These are phyloP conservation scores for Campylomormyrus numenius DNA, from an alignment of 2,113 vertebrate species.

Conservation along the genomic window DNA sequence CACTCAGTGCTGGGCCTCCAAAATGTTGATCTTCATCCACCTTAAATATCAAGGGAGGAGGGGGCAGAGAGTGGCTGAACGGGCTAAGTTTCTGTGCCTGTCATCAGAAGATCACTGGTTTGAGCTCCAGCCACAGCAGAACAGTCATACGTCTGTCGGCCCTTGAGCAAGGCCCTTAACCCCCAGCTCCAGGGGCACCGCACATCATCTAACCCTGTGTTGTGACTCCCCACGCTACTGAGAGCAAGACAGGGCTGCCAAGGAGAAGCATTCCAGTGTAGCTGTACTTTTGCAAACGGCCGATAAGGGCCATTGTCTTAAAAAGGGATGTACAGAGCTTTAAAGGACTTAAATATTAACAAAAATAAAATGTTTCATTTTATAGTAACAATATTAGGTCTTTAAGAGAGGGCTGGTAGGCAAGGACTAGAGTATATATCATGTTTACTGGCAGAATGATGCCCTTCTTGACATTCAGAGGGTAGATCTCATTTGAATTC, in stretches of 20 bases:
- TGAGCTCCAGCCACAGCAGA: too few relatives aligned
- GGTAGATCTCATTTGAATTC: constrained; percentile 52
- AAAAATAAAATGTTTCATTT: background rate
- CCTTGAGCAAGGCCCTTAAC: too few relatives aligned
- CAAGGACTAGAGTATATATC: background rate
- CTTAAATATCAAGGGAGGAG: background rate
- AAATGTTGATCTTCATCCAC: background rate
- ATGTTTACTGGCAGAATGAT: constrained; percentile 26
- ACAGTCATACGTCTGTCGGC: too few relatives aligned
- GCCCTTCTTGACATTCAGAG: constrained; percentile 22
- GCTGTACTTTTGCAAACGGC: too few relatives aligned
- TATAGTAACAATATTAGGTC: background rate
- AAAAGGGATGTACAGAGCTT: background rate
- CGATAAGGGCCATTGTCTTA: background rate
- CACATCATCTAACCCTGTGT: too few relatives aligned
- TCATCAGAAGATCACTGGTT: too few relatives aligned
- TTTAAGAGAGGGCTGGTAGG: background rate
- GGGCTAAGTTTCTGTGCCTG: too few relatives aligned
- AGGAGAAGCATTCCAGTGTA: background rate
- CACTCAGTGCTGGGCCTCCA: background rate
- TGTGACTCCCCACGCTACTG: too few relatives aligned
- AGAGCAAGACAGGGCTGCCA: too few relatives aligned
- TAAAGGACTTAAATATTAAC: background rate
- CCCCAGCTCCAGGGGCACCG: too few relatives aligned
- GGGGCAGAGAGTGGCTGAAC: too few relatives aligned